A percentile compares a stretch with the other conserved stretches of the same genome.
phyloP scores from a whole-genome alignment of 1,140 invertebrate genomes.

The Melipona quadrifasciata region DNA sequence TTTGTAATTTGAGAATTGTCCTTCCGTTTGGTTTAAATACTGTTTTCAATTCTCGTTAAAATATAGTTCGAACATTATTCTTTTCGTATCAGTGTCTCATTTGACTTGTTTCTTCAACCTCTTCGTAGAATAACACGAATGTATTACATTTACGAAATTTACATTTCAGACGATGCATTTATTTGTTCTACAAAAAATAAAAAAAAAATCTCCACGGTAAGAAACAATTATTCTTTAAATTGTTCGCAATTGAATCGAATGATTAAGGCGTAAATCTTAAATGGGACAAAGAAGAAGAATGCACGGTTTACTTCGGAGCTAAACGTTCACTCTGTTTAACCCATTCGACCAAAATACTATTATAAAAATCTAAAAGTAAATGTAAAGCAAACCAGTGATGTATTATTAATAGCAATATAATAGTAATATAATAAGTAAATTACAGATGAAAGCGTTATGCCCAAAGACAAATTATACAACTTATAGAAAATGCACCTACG shows the following conservation, averaged over 20 bases:
- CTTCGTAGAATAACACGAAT: too few relatives aligned
- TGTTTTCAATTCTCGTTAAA: background rate
- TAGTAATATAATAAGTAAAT: background rate
- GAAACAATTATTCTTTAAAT: background rate
- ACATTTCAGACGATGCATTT: too few relatives aligned
- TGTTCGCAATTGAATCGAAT: background rate
- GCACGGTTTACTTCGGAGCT: too few relatives aligned
- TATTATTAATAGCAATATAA: too few relatives aligned
- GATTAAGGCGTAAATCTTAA: background rate
- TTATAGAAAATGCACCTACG: too few relatives aligned
- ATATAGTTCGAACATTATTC: background rate
- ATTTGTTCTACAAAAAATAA: too few relatives aligned
- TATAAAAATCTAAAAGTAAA: background rate
- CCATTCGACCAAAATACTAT: background rate
- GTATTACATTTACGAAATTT: too few relatives aligned
- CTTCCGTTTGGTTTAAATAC: background rate
- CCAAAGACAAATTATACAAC: too few relatives aligned
- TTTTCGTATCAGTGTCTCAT: background rate
- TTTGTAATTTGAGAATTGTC: background rate
- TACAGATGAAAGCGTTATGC: too few relatives aligned
- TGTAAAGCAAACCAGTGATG: too few relatives aligned
- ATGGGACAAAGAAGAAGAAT: background rate
- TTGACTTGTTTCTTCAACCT: too few relatives aligned
- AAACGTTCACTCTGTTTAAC: background rate
- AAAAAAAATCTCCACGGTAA: background rate